These are phyloP conservation scores for Papilio polytes DNA, from an alignment of 1,140 invertebrate genomes.

Conservation along the genomic window DNA sequence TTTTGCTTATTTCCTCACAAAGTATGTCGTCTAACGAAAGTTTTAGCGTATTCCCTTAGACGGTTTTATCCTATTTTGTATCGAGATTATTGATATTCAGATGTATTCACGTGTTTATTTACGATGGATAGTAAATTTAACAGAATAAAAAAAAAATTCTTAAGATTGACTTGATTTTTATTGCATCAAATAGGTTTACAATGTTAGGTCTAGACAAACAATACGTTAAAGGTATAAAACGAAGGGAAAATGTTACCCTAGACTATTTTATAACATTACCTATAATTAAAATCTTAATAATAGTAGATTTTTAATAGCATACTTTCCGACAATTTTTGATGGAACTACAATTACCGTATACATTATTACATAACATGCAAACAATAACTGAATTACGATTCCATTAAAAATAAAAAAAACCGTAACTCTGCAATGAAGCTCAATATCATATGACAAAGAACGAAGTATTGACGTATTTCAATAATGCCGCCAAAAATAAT, in stretches of 20 bases:
- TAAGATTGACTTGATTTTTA: too few species aligned
- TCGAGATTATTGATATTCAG: neutral
- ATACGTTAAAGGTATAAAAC: too few species aligned
- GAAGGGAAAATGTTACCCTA: too few species aligned
- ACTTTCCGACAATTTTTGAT: neutral
- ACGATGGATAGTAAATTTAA: neutral
- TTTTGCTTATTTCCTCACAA: constrained; percentile 19
- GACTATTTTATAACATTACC: too few species aligned
- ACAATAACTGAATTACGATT: neutral
- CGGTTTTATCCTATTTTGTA: neutral
- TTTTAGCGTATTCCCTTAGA: neutral
- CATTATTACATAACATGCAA: neutral
- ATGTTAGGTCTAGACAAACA: too few species aligned
- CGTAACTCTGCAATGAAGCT: neutral
- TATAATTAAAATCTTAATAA: neutral
- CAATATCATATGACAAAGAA: neutral
- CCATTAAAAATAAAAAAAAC: neutral
- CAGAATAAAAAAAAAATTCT: too few species aligned
- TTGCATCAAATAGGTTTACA: too few species aligned
- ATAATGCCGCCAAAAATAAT: neutral
- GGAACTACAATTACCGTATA: neutral
- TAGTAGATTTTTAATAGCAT: neutral
- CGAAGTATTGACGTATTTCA: neutral
- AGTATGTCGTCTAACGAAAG: neutral
- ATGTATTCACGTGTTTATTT: neutral